Base-by-base conservation (phyloP, 2,888 invertebrate genomes). In the Drosophila formosana region DNA sequence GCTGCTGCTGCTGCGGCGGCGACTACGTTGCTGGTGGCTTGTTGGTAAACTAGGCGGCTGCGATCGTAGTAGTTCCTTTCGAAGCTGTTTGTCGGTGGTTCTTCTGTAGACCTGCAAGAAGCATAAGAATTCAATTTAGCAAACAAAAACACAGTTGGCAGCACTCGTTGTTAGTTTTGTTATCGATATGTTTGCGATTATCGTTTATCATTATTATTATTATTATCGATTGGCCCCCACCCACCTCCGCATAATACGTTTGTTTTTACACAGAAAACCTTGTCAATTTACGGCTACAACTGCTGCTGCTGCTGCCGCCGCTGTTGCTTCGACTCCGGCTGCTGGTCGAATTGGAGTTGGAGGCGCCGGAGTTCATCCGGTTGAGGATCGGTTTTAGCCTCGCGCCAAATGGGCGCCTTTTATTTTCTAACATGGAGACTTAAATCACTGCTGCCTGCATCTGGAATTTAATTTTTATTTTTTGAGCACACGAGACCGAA, bases 61-160 rank as follows among this genome's bases (percentile, higher is more conserved):
- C 93, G 92, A 85, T 93, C 93, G 90, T 91, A 92, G 82, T 91
- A 92, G 89, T 92, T 92, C 87, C 92, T 90, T 89, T 92, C 92
- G 88, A 91, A 90, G 84, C 92, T 92, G 85, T 91, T 92, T 85
- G 83, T 88, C 88, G 92, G 92, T 90, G 93, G 91, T 91, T 93
- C 92, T 87, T 93, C 92, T 88, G 92, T 92, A 91, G 92, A 93
- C 91, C 92, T 93, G 88, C 26, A 90, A 89, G 66, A 18, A 18
- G 18, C 18, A 18, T 18, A 18, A 23, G 18, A 26, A 49, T n/a
- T 1, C 37, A 37, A 7, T 25, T 63, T 26, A 70, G 43, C 32
- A 66, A 56, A 67, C 50, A 53, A 34, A 51, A 70, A 64, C 60
- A 71, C 75, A 71, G 66, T 60, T 75, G 72, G 41, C 72, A 75